Percentiles rank a stretch among this genome's conserved stretches.
phyloP scores from a whole-genome alignment of 92 coral and sea anemone species.

The Nematostella vectensis region DNA sequence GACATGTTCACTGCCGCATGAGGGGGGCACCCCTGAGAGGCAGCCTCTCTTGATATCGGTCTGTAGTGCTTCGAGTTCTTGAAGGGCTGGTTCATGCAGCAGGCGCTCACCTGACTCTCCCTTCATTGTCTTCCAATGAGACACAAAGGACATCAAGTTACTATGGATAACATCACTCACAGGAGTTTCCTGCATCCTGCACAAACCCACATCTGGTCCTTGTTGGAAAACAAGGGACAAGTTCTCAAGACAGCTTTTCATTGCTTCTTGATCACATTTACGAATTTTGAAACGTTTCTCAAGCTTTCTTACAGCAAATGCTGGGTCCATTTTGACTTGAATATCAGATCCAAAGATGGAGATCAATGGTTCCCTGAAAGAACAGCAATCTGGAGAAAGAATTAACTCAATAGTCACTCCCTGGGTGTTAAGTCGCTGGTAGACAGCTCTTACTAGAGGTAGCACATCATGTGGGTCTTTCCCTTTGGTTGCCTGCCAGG shows the following conservation, averaged over 20 bases:
- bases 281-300: slow-evolving; percentile 43
- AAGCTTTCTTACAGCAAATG: slow-evolving; percentile 41
- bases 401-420: slow-evolving; percentile 30
- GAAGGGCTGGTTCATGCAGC: slow-evolving; percentile 46
- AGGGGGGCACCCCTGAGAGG: slow-evolving; percentile 39
- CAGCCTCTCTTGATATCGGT: slow-evolving; percentile 37
- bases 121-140: slow-evolving; percentile 37
- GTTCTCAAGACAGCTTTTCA: slow-evolving; percentile 37
- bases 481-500: slow-evolving; percentile 59
- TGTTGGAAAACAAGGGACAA: slow-evolving; percentile 32
- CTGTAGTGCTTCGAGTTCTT: slow-evolving; percentile 34
- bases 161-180: slow-evolving; percentile 20
- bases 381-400: slow-evolving; percentile 57
- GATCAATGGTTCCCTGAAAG: slow-evolving; percentile 16
- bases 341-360: slow-evolving; percentile 42
- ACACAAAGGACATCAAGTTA: slow-evolving; percentile 42
- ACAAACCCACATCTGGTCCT: slow-evolving; percentile 36
- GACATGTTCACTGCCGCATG: slow-evolving; percentile 32
- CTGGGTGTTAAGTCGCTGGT: slow-evolving; percentile 36
- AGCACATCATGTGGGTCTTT: slow-evolving; percentile 23
- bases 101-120: slow-evolving; percentile 42
- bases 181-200: slow-evolving; percentile 39
- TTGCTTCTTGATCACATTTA: slow-evolving; percentile 41
- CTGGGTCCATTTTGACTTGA: slow-evolving; percentile 46
- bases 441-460: slow-evolving; percentile 25